Evolutionary conservation across 1,140 invertebrate genomes (phyloP).

Genomic region (Uloborus diversus): DNA sequence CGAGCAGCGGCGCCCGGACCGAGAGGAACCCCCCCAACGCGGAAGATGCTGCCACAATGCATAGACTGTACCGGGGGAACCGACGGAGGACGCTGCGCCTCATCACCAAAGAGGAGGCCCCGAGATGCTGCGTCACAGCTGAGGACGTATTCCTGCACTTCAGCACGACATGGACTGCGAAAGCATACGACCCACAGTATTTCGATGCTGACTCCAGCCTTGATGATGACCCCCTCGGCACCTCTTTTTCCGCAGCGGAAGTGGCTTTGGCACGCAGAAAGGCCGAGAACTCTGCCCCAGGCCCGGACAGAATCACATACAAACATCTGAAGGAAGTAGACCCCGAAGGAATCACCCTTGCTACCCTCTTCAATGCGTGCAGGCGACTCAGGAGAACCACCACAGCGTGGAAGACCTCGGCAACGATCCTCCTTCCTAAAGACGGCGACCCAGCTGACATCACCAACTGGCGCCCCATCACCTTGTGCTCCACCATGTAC

Average conservation of each 20-base stretch:
- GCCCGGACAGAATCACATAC: slow-evolving; percentile 33
- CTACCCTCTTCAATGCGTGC: slow-evolving; percentile 5
- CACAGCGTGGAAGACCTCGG: slow-evolving; percentile 35
- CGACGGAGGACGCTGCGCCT: neutral
- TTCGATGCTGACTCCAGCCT: neutral
- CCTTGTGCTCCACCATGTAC: neutral
- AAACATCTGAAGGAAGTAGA: neutral
- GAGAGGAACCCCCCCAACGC: neutral
- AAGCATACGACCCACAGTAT: rapidly evolving
- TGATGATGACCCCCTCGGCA: neutral
- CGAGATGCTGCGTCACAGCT: neutral
- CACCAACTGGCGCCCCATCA: neutral
- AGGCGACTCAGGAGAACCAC: neutral
- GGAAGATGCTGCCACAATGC: neutral
- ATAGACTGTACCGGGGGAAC: neutral
- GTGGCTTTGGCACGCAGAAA: neutral
- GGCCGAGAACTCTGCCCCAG: slow-evolving; percentile 32
- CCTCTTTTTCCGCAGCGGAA: neutral
- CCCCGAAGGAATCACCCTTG: neutral
- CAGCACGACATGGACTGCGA: neutral
- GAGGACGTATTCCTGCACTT: neutral
- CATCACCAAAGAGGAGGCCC: neutral
- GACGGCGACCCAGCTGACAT: neutral
- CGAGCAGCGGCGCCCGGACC: no score
- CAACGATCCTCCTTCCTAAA: slow-evolving; percentile 55